Percentiles rank a stretch among this genome's conserved stretches.
These are phyloP conservation scores for Chiloscyllium punctatum DNA, from an alignment of 2,797 vertebrate species.

Conservation along the genomic window DNA sequence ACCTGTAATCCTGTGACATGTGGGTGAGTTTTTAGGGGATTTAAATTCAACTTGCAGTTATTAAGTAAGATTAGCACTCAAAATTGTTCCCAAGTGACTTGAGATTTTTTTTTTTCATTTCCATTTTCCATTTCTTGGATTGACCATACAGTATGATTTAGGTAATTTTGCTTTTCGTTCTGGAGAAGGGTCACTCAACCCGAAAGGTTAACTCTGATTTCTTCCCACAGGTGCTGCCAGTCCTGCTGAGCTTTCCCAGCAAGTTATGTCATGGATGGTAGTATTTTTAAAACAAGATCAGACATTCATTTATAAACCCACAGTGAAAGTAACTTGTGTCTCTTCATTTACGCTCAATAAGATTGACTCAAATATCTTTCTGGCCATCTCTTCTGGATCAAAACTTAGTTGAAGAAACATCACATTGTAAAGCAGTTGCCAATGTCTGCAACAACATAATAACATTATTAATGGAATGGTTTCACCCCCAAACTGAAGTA, in stretches of 20 bases:
- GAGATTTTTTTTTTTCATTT: background rate
- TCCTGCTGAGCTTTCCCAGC: no score
- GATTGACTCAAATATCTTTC: no score
- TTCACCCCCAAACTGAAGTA: background rate
- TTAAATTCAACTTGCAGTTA: background rate
- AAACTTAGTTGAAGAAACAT: background rate
- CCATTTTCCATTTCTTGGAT: background rate
- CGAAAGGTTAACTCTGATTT: no score
- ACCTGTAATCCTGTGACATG: background rate
- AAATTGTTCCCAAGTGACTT: background rate
- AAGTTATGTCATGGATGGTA: background rate
- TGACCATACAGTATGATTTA: no score
- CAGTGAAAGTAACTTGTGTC: background rate
- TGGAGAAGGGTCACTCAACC: no score
- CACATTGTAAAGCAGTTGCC: background rate
- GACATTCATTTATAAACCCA: background rate
- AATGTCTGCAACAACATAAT: background rate
- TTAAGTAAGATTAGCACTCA: conserved; percentile 17
- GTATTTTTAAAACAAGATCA: background rate
- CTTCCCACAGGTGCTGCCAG: background rate
- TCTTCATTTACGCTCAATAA: background rate
- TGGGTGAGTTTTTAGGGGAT: background rate
- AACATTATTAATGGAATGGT: background rate
- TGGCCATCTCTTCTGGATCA: no score
- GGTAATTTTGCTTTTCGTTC: no score